These are phyloP conservation scores for Lytechinus pictus DNA, from an alignment of 35 echinoderm and acorn worm genomes.

Conservation along the genomic window DNA sequence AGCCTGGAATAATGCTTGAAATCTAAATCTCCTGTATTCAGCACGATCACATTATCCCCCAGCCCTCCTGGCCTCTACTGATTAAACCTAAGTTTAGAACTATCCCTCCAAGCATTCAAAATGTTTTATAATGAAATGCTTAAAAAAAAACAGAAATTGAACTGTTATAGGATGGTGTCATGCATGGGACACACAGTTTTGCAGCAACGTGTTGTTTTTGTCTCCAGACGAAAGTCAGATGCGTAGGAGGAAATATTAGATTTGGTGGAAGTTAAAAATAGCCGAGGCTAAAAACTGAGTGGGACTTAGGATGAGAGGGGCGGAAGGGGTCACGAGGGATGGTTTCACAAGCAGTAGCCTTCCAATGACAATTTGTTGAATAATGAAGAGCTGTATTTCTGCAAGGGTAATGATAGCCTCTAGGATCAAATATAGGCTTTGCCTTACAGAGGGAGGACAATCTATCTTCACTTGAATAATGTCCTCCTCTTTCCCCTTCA, in stretches of 20 bases:
- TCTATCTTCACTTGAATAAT: not conserved
- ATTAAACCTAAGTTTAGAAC: not conserved
- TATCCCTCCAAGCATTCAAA: not conserved
- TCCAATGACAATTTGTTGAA: conserved; percentile 5
- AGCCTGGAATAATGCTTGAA: not conserved
- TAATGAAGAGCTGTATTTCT: not conserved
- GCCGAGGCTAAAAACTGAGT: not conserved
- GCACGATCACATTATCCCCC: not conserved
- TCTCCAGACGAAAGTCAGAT: not conserved
- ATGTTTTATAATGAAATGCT: not conserved
- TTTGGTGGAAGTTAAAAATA: not conserved
- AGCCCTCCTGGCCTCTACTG: not conserved
- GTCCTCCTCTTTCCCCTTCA: not conserved
- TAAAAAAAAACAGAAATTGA: not conserved
- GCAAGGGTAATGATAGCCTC: not conserved
- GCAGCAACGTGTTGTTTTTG: not conserved
- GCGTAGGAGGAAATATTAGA: conserved; percentile 11
- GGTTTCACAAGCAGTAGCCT: not conserved
- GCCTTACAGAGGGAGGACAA: not conserved
- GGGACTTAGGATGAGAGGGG: not conserved
- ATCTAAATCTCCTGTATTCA: not conserved
- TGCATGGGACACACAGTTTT: not conserved
- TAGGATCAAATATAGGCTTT: not conserved
- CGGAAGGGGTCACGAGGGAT: not conserved
- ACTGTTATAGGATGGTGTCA: not conserved